Conservation (phyloP, 2,113 vertebrate species). For the Caranx ignobilis region DNA sequence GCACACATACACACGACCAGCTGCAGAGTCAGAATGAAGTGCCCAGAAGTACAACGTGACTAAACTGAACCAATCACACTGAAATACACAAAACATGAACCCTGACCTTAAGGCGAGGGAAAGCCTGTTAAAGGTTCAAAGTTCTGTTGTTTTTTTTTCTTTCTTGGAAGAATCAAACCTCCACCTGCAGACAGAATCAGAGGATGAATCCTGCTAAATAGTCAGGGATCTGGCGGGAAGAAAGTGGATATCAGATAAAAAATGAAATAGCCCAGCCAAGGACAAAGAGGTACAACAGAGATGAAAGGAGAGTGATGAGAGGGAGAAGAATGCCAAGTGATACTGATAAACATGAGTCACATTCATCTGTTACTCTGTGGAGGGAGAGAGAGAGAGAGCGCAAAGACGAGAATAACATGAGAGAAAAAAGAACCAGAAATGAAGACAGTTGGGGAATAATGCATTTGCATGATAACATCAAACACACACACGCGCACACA, state of each 20-base stretch:
- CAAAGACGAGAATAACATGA: constrained; percentile 13
- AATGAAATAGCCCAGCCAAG: constrained; percentile 47
- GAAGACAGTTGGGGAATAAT: constrained; percentile 44
- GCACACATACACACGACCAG: background rate
- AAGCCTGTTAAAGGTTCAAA: background rate
- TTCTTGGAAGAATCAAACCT: background rate
- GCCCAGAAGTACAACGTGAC: too few relatives aligned
- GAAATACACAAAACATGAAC: constrained; percentile 3
- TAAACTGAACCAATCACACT: too few relatives aligned
- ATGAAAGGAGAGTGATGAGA: constrained; percentile 51
- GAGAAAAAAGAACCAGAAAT: constrained; percentile 51
- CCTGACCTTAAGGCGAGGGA: background rate
- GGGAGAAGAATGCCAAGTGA: constrained; percentile 34
- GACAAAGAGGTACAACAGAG: constrained; percentile 45
- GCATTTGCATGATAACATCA: constrained; percentile 70
- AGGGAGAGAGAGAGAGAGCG: constrained; percentile 14
- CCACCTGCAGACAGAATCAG: constrained; percentile 13
- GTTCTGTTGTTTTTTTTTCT: background rate
- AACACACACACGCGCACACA: constrained; percentile 51
- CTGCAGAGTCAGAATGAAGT: background rate
- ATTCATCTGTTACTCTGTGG: constrained; percentile 51
- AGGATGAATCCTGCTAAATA: constrained; percentile 32
- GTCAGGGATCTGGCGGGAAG: constrained; percentile 31
- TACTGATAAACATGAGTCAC: constrained; percentile 52
- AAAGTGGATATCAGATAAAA: constrained; percentile 44